A percentile compares a stretch with the other conserved stretches of the same genome.
phyloP scores from a whole-genome alignment of 2,797 vertebrate genomes.

The Liparis tanakae region DNA sequence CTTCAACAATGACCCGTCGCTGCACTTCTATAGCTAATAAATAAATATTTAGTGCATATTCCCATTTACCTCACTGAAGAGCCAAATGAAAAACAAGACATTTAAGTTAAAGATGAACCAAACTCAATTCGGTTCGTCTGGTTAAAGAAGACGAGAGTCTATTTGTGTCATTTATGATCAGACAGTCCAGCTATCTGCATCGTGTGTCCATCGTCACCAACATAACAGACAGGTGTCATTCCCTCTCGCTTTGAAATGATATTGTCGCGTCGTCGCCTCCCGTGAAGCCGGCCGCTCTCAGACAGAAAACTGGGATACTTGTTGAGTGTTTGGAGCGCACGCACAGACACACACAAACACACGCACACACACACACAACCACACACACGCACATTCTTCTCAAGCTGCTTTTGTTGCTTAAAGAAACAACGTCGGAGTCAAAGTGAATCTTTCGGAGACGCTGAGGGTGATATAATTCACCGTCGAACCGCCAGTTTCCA shows the following conservation, averaged over 20 bases:
- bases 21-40: conserved; percentile 84
- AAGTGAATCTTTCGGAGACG: conserved; percentile 17
- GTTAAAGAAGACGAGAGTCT: conserved; percentile 72
- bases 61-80: conserved; percentile 77
- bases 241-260: conserved; percentile 36
- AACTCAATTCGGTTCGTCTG: conserved; percentile 81
- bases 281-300: conserved; percentile 27
- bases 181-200: conserved; percentile 87
- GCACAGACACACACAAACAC: conserved; percentile 10
- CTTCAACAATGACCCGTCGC: conserved; percentile 77
- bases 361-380: conserved; percentile 14
- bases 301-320: conserved; percentile 12
- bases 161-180: conserved; percentile 68
- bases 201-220: conserved; percentile 62
- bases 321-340: conserved; percentile 19
- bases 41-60: conserved; percentile 90
- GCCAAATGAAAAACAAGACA: conserved; percentile 79
- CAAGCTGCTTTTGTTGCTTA: conserved; percentile 2
- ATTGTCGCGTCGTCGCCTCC: conserved; percentile 41
- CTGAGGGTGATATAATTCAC: conserved; percentile 16
- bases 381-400: neutral
- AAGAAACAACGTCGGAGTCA: conserved; percentile 22
- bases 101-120: conserved; percentile 86
- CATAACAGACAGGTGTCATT: conserved; percentile 48
- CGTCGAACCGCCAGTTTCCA: neutral